Base-by-base conservation (phyloP, 2,113 vertebrate species). In the Riparia riparia region DNA sequence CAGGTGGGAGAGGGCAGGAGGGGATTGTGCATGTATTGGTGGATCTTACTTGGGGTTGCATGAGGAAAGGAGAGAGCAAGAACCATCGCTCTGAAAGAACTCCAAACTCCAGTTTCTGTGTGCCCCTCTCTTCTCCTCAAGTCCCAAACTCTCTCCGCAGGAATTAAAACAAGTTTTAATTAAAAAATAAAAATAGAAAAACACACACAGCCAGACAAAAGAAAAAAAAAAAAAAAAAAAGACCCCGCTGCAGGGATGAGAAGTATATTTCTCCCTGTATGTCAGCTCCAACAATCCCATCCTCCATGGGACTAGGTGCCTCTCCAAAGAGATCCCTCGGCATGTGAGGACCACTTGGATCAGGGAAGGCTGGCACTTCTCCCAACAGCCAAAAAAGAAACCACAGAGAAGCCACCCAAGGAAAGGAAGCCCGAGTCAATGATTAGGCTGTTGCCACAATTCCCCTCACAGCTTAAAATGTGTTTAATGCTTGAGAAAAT, bases 401-500 rank as follows among this genome's bases (percentile, higher is more conserved):
- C 21, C 4, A 1, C 69, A 86, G 94, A 85, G 78, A 77, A 66
- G 71, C 91, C 91, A 95, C 94, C 91, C 76, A 22, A 64, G 90
- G 74, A 91, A 97, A 97, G 91, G 84, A 96, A 86, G 94, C 87
- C 85, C 86, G 0, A 95, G 82, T 93, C 78, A 78, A 64, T 49
- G 45, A 95, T 89, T 84, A 96, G 84, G 85, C 87, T 53, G 16
- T 76, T 68, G 69, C 71, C 76, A 53, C 69, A 84, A 56, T 34
- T 78, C 68, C 93, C 90, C 83, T 83, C 92, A 92, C 77, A 90
- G 89, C 94, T 96, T 94, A 81, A 77, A 86, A 88, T 85, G 22
- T 58, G 19, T 80, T 85, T 95, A 96, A 97, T 93, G 93, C 93
- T 96, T 90, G 78, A 95, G 85, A 94, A 96, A 96, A 92, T 91